Evolutionary conservation across 2,113 vertebrate species (phyloP), one percentile per base, ranked within the genome.

Genomic region (Dendropsophus ebraccatus): DNA sequence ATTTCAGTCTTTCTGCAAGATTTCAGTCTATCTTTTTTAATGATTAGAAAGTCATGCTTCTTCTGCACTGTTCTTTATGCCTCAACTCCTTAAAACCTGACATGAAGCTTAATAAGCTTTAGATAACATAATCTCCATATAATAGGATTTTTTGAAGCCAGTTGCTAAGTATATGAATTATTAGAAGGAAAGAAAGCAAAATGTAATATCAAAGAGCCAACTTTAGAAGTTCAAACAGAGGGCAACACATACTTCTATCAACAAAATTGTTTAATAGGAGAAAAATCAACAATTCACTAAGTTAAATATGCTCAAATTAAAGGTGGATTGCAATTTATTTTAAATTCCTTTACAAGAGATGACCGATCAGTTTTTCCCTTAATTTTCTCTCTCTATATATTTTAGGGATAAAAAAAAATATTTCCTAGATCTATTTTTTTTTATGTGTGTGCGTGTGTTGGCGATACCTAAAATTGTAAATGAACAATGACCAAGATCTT

Each of bases 291-390:
- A 91, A 58, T 89, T 85, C 90, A 93, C 89, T 90, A 92, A 94
- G 91, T 88, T 86, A 88, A 86, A 90, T 87, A 87, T 91, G 91
- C 88, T 90, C 73, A 0, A 11, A 89, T 84, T 93, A 90, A 92
- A 93, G 94, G 89, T 93, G 92, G 93, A 93, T 94, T 91, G 93
- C 93, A 91, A 95, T 92, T 90, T 94, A 93, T 95, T 96, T 93
- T 90, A 91, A 89, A 92, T 91, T 90, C 92, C 93, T 95, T 93
- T 91, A 95, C 95, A 92, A 92, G 88, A 88, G 92, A 94, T 91
- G 94, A 92, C n/a, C n/a, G n/a, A n/a, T n/a, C n/a, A n/a, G n/a
- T n/a, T n/a, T n/a, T n/a, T n/a, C n/a, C n/a, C n/a, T n/a, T n/a
- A n/a, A n/a, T n/a, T n/a, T n/a, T n/a, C n/a, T n/a, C n/a, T n/a